These are phyloP conservation scores for Allolobophora icterica DNA, from an alignment of 2,888 invertebrate genomes.

Conservation along the genomic window DNA sequence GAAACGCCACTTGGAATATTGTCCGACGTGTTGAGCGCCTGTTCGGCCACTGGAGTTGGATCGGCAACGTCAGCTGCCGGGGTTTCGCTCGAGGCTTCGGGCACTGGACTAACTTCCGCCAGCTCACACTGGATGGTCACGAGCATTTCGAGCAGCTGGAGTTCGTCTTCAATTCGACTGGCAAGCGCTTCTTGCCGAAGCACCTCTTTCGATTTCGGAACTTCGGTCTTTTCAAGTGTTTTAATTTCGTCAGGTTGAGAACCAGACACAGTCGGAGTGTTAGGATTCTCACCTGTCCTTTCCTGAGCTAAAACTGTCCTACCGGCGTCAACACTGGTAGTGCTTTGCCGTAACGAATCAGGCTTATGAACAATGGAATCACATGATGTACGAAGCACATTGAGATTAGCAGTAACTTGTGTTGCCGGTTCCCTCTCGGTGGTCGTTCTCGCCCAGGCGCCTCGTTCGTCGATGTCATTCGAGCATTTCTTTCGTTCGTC, in stretches of 20 bases:
- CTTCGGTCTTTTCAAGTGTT: not conserved
- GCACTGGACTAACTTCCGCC: not conserved
- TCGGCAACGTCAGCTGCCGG: not conserved
- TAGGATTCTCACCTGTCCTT: not conserved
- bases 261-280: not conserved
- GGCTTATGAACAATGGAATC: not conserved
- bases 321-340: not conserved
- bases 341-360: not conserved
- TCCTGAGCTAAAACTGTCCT: not conserved
- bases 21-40: not conserved
- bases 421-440: not conserved
- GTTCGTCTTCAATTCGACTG: not conserved
- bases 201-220: not conserved
- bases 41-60: not conserved
- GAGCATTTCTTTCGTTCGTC: constrained; percentile 6
- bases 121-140: constrained; percentile 14
- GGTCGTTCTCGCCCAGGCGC: not conserved
- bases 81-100: not conserved
- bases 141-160: constrained; percentile 13
- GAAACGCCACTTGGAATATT: not conserved
- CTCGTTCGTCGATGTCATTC: not conserved
- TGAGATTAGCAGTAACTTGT: not conserved
- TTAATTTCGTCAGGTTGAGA: not conserved
- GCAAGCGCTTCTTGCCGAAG: not conserved
- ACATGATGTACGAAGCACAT: not conserved